phyloP scores from a whole-genome alignment of 2,113 vertebrate species.

The Puffinus mauretanicus region DNA sequence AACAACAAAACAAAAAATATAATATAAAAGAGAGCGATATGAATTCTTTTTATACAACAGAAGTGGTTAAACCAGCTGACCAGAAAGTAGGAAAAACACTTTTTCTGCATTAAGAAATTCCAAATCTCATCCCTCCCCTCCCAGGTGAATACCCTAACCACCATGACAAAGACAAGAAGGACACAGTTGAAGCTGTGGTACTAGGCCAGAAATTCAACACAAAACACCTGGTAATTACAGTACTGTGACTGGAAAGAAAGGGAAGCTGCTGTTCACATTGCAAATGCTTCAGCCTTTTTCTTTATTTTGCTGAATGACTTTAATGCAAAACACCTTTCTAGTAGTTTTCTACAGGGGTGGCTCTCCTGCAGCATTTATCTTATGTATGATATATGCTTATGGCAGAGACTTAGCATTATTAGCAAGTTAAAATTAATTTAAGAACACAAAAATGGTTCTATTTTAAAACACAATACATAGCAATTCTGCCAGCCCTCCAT shows the following conservation, averaged over 20 bases:
- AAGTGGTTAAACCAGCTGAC: background rate
- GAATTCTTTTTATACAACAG: background rate
- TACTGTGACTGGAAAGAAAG: background rate
- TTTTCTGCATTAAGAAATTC: background rate
- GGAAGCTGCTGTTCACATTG: background rate
- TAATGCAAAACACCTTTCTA: background rate
- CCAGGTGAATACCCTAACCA: background rate
- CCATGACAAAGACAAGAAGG: background rate
- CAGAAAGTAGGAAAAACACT: background rate
- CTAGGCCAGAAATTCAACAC: background rate
- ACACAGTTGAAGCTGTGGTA: background rate
- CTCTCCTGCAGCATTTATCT: background rate
- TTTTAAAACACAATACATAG: background rate
- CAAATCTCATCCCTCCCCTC: background rate
- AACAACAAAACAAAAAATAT: background rate
- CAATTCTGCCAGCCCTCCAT: background rate
- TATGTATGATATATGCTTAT: background rate
- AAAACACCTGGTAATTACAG: background rate
- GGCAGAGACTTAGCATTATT: background rate
- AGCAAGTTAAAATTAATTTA: background rate
- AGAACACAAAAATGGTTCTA: background rate
- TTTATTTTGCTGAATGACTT: background rate
- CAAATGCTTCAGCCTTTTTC: background rate
- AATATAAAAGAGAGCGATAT: background rate
- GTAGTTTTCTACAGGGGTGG: background rate